These are phyloP conservation scores for Taphrorychus bicolor DNA, from an alignment of 2,888 invertebrate species.

Conservation along the genomic window DNA sequence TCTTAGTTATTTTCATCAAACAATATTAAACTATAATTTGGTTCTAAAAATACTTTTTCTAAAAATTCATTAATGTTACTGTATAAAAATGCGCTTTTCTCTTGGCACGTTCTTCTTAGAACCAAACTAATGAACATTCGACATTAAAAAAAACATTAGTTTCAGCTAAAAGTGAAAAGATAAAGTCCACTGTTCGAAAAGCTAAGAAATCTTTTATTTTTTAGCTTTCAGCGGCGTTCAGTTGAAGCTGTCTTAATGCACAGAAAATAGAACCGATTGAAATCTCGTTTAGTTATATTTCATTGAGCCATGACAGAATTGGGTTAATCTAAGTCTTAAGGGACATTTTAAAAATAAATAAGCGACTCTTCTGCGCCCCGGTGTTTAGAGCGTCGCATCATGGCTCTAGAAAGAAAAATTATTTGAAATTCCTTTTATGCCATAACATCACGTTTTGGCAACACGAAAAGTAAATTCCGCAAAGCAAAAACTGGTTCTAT, in stretches of 20 bases:
- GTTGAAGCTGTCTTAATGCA: background rate
- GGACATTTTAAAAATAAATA: no score
- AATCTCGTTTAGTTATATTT: background rate
- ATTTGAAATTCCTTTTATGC: background rate
- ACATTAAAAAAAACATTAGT: background rate
- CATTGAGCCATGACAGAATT: background rate
- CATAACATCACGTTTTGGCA: background rate
- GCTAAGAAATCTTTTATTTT: background rate
- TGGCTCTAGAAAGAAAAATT: no score
- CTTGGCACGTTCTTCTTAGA: no score
- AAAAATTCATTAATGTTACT: no score
- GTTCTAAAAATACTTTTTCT: no score
- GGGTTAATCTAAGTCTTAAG: background rate
- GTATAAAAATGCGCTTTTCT: no score
- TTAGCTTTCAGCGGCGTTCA: background rate
- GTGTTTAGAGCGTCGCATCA: no score
- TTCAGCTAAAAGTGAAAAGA: background rate
- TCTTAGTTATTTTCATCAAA: no score
- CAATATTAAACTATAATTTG: no score
- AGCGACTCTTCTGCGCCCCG: no score
- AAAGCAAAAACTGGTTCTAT: slow-evolving; percentile 6
- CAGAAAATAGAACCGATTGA: background rate
- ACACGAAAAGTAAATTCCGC: slow-evolving; percentile 1
- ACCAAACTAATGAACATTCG: background rate
- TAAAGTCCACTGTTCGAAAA: background rate